Percentiles rank a stretch among this genome's conserved stretches.
phyloP scores from a whole-genome alignment of 2,888 invertebrate genomes.

The Auanema sp. region DNA sequence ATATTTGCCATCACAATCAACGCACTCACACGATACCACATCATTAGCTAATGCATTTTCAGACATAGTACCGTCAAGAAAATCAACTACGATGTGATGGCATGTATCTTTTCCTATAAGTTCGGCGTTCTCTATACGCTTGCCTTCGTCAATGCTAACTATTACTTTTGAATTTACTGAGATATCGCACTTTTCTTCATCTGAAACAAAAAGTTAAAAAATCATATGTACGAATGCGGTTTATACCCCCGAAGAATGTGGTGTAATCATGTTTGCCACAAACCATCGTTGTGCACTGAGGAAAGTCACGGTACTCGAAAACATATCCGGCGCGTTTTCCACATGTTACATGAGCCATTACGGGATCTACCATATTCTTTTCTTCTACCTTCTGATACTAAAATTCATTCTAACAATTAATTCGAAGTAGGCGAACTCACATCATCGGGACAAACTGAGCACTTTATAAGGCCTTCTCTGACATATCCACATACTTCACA shows the following conservation, averaged over 20 bases:
- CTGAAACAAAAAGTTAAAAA: neutral
- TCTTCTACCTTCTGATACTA: neutral
- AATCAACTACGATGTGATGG: conserved; percentile 67
- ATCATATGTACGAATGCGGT: neutral
- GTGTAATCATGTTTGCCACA: conserved; percentile 28
- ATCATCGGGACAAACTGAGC: conserved; percentile 24
- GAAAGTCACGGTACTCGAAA: conserved; percentile 33
- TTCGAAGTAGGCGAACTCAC: neutral
- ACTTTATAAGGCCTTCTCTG: conserved; percentile 28
- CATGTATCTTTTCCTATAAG: conserved; percentile 12
- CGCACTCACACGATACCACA: conserved; percentile 34
- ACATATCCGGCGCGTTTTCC: conserved; percentile 66
- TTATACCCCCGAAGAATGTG: neutral
- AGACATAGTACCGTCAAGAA: conserved; percentile 72
- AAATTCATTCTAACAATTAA: neutral
- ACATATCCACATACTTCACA: conserved; percentile 25
- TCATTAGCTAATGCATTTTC: conserved; percentile 63
- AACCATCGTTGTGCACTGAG: conserved; percentile 26
- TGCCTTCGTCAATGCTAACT: neutral
- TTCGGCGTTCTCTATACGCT: neutral
- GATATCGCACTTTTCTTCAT: neutral
- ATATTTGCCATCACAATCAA: conserved; percentile 22
- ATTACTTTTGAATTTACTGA: conserved; percentile 1
- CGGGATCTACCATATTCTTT: conserved; percentile 13
- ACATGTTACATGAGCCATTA: conserved; percentile 70